Evolutionary conservation across 1,140 invertebrate genomes (phyloP).

Genomic region (Drosophila mauritiana): DNA sequence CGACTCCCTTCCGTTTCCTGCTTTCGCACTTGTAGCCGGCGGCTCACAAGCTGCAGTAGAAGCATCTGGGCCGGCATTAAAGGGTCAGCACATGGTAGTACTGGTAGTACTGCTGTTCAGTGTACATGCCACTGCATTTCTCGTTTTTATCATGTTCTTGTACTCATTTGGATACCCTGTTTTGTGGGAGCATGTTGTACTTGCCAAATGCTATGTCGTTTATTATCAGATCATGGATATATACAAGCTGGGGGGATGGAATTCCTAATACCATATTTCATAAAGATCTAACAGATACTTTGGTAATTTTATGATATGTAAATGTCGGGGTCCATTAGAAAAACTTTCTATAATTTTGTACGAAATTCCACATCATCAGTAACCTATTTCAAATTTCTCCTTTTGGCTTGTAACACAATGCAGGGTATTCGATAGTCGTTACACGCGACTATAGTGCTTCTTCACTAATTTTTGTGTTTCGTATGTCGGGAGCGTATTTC

Average conservation of each 20-base stretch:
- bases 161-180: constrained; percentile 37
- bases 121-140: constrained; percentile 29
- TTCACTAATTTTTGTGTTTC: constrained; percentile 52
- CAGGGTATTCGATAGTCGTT: not conserved
- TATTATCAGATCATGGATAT: no score
- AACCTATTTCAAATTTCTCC: not conserved
- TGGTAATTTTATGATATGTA: no score
- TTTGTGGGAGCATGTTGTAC: no score
- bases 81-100: constrained; percentile 53
- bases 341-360: no score
- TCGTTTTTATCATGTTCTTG: constrained; percentile 24
- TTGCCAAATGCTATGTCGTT: no score
- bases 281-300: no score
- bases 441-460: constrained; percentile 2
- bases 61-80: constrained; percentile 33
- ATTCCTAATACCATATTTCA: no score
- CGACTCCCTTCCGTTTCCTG: constrained; percentile 2
- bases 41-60: constrained; percentile 26
- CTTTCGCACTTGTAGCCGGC: constrained; percentile 11
- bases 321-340: no score
- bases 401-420: not conserved
- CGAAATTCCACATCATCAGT: no score
- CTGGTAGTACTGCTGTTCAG: not conserved
- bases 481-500: constrained; percentile 53
- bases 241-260: no score